phyloP scores from a whole-genome alignment of 1,140 invertebrate species.

The Drosophila nikananu region DNA sequence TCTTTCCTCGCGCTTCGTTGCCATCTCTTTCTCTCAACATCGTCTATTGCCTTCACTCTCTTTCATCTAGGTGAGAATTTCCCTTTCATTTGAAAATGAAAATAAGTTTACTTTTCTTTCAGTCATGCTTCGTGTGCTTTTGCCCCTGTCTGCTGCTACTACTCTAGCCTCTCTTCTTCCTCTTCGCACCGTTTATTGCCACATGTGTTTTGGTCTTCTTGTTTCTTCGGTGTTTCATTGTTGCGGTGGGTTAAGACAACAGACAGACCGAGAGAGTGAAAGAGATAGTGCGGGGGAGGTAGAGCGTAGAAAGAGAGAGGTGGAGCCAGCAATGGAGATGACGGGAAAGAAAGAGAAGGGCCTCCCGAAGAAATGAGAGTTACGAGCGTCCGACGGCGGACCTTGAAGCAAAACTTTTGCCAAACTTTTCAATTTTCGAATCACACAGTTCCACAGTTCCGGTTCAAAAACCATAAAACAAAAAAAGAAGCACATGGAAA shows the following conservation, averaged over 20 bases:
- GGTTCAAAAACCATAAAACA: constrained; percentile 12
- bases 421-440: constrained; percentile 18
- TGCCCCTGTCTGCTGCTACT: constrained; percentile 20
- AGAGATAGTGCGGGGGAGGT: constrained; percentile 7
- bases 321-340: not conserved
- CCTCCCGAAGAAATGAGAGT: constrained; percentile 7
- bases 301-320: constrained; percentile 6
- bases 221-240: constrained; percentile 39
- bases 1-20: constrained; percentile 17
- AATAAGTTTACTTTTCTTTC: constrained; percentile 83
- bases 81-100: constrained; percentile 85
- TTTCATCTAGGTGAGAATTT: constrained; percentile 83
- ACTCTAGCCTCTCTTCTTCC: constrained; percentile 5
- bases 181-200: constrained; percentile 14
- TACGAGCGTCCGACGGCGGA: constrained; percentile 1
- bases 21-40: constrained; percentile 5
- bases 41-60: constrained; percentile 24
- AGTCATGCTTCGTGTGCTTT: constrained; percentile 38
- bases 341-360: constrained; percentile 15
- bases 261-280: constrained; percentile 15
- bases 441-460: constrained; percentile 20
- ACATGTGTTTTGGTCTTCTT: constrained; percentile 36
- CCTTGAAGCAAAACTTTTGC: constrained; percentile 28
- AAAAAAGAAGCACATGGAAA: not conserved
- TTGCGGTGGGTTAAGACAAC: constrained; percentile 49